These are phyloP conservation scores for Laodelphax striatellus DNA, from an alignment of 1,140 invertebrate species.

Conservation along the genomic window DNA sequence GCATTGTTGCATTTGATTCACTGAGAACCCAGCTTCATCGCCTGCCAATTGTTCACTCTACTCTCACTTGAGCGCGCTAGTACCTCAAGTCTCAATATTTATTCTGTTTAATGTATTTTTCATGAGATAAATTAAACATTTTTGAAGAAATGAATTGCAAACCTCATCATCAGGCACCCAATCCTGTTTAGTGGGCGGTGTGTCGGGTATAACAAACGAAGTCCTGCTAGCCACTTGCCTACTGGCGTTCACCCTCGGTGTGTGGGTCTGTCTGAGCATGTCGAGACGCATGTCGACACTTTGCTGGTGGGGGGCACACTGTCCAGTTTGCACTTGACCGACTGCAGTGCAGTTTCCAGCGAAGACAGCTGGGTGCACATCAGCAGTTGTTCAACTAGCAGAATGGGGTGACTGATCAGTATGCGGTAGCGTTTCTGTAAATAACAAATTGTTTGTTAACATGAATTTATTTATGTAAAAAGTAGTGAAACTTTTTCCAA, in stretches of 20 bases:
- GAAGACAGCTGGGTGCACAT: slow-evolving; percentile 64
- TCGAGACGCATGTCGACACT: slow-evolving; percentile 40
- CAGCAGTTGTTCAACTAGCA: slow-evolving; percentile 59
- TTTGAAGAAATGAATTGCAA: too few species aligned
- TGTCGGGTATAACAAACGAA: slow-evolving; percentile 4
- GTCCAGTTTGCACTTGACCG: slow-evolving; percentile 17
- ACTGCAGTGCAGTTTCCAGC: slow-evolving; percentile 40
- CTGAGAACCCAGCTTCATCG: too few species aligned
- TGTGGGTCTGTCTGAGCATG: slow-evolving; percentile 42
- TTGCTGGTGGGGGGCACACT: slow-evolving; percentile 25
- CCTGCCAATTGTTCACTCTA: too few species aligned
- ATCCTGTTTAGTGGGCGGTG: slow-evolving; percentile 38
- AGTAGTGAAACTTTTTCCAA: too few species aligned
- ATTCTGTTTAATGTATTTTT: too few species aligned
- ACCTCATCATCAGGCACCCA: slow-evolving; percentile 56
- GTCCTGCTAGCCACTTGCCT: slow-evolving; percentile 34
- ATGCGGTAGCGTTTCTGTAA: slow-evolving; percentile 40
- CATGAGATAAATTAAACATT: too few species aligned
- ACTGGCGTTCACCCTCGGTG: slow-evolving; percentile 14
- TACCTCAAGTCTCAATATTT: too few species aligned
- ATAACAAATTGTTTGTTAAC: not conserved
- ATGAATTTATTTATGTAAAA: slow-evolving; percentile 3
- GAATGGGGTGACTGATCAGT: slow-evolving; percentile 48
- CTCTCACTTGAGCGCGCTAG: too few species aligned
- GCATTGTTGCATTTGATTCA: too few species aligned